Conservation (phyloP, 2,113 vertebrate species). For the Silurus asotus region DNA sequence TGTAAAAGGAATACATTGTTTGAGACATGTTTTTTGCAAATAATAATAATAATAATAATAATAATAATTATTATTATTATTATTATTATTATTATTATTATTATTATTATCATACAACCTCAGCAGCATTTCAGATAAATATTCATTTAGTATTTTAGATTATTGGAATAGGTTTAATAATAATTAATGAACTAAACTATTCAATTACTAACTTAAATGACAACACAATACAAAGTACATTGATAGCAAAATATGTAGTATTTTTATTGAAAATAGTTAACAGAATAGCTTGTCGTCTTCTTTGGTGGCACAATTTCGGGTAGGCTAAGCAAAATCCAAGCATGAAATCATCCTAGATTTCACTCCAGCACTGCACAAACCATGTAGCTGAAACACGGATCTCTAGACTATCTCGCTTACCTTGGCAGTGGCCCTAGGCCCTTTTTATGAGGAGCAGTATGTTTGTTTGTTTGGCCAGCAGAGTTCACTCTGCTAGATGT, state of each 20-base stretch:
- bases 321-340: conserved; percentile 31
- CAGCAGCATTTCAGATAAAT: background rate
- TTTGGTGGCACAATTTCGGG: conserved; percentile 1
- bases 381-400: conserved; percentile 37
- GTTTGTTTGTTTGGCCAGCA: conserved; percentile 67
- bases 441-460: conserved; percentile 46
- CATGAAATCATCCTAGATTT: conserved; percentile 42
- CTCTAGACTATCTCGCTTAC: conserved; percentile 39
- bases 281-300: background rate
- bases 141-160: background rate
- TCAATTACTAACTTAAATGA: background rate
- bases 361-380: conserved; percentile 14
- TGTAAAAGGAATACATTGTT: background rate
- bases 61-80: no score
- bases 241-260: background rate
- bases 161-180: background rate
- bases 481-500: conserved; percentile 63
- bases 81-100: no score
- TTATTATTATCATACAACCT: background rate
- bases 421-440: conserved; percentile 40
- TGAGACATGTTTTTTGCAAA: background rate
- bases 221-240: background rate
- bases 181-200: background rate
- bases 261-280: background rate
- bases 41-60: background rate